Evolutionary conservation across 2,113 vertebrate genomes (phyloP).

Genomic region (Parus major): DNA sequence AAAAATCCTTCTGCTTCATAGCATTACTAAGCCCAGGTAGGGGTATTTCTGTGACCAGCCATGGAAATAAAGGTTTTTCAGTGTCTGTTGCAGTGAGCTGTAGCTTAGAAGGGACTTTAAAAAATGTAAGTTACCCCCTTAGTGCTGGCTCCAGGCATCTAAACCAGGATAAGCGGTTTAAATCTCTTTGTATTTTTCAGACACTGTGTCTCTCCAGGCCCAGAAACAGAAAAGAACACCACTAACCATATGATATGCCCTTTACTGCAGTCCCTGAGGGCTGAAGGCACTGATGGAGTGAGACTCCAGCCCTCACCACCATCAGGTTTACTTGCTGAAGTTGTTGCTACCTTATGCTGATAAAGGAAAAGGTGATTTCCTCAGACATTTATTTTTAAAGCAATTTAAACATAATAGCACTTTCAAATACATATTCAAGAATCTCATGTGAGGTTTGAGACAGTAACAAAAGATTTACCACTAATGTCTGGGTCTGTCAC

Average conservation of each 20-base stretch:
- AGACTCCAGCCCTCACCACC: background rate
- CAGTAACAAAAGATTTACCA: background rate
- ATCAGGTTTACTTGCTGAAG: background rate
- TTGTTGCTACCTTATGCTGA: background rate
- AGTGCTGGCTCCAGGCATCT: background rate
- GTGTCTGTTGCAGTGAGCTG: background rate
- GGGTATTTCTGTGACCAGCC: background rate
- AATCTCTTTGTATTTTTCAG: background rate
- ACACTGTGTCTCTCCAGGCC: rapidly evolving
- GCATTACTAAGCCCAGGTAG: background rate
- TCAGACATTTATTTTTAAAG: background rate
- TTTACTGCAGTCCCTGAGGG: background rate
- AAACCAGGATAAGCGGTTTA: background rate
- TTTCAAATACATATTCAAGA: background rate
- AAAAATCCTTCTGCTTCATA: background rate
- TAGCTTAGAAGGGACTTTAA: background rate
- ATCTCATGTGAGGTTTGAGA: background rate
- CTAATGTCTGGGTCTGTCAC: background rate
- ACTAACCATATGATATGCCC: background rate
- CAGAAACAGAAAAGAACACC: background rate
- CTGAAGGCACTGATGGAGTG: background rate
- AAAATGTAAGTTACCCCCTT: background rate
- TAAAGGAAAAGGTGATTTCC: background rate
- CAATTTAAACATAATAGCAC: background rate
- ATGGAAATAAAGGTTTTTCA: background rate